Evolutionary conservation across 2,888 invertebrate genomes (phyloP).

Genomic region (Caprella mutica): DNA sequence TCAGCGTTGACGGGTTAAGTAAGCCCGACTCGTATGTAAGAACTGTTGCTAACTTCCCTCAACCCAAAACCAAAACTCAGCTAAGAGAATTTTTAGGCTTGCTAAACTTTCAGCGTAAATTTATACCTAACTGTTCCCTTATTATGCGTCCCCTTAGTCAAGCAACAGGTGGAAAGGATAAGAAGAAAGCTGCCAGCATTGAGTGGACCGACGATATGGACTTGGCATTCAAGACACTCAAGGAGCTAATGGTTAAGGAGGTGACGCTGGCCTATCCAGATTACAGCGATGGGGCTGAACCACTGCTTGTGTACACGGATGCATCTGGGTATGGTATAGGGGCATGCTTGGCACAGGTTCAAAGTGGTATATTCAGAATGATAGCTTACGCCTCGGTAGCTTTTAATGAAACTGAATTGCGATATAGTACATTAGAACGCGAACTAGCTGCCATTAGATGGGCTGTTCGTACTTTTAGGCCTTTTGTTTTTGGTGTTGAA

Average conservation of each 20-base stretch:
- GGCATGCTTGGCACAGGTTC: neutral
- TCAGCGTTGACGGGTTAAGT: neutral
- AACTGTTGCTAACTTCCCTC: neutral
- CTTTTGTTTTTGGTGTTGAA: neutral
- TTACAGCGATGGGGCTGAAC: neutral
- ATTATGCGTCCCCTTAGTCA: neutral
- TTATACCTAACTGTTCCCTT: neutral
- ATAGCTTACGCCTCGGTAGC: neutral
- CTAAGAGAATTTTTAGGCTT: neutral
- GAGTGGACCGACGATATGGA: neutral
- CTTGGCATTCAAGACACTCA: neutral
- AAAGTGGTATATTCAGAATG: neutral
- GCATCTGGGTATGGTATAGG: neutral
- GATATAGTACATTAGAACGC: conserved; percentile 1
- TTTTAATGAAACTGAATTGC: neutral
- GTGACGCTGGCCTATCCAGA: neutral
- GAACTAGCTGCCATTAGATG: conserved; percentile 2
- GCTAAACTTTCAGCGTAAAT: neutral
- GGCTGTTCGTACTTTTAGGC: neutral
- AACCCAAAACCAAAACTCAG: neutral
- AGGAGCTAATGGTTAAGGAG: neutral
- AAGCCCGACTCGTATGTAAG: neutral
- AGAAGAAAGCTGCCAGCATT: no score
- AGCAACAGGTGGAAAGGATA: neutral
- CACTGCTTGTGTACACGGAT: neutral